A percentile compares a stretch with the other conserved stretches of the same genome.
These are phyloP conservation scores for Scelioninae gen. 1 DNA, from an alignment of 2,888 invertebrate genomes.

Conservation along the genomic window DNA sequence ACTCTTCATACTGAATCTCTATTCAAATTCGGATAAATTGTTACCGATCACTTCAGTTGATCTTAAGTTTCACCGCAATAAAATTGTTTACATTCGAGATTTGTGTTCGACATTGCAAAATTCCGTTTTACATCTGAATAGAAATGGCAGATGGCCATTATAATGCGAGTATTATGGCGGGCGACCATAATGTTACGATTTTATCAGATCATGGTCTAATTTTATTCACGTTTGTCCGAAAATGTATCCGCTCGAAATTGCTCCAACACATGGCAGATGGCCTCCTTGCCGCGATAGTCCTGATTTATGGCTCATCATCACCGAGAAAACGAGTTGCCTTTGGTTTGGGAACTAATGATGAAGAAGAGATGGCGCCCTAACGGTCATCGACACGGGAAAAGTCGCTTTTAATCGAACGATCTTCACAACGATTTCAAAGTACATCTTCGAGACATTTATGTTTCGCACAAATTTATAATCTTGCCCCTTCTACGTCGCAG, in stretches of 20 bases:
- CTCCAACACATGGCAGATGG: constrained; percentile 76
- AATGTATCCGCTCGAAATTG: constrained; percentile 66
- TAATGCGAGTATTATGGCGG: too few relatives aligned
- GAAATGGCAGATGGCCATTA: too few relatives aligned
- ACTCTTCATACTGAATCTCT: too few relatives aligned
- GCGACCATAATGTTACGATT: constrained; percentile 61
- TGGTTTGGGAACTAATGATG: constrained; percentile 57
- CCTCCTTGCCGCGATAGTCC: constrained; percentile 77
- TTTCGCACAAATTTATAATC: constrained; percentile 52
- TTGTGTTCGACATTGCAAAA: constrained; percentile 4
- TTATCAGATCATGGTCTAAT: constrained; percentile 76
- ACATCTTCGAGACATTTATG: constrained; percentile 54
- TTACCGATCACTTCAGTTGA: too few relatives aligned
- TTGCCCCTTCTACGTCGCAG: constrained; percentile 17
- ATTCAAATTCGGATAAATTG: too few relatives aligned
- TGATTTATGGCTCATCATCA: constrained; percentile 80
- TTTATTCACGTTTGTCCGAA: constrained; percentile 79
- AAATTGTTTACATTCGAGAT: constrained; percentile 15
- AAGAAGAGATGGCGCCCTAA: constrained; percentile 60
- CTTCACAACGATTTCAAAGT: constrained; percentile 51
- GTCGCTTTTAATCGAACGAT: constrained; percentile 57
- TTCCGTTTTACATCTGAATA: too few relatives aligned
- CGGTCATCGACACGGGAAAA: constrained; percentile 66
- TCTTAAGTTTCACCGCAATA: too few relatives aligned
- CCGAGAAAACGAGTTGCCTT: constrained; percentile 72